phyloP scores from a whole-genome alignment of 1,140 invertebrate species.

The Lasioglossum albipes region DNA sequence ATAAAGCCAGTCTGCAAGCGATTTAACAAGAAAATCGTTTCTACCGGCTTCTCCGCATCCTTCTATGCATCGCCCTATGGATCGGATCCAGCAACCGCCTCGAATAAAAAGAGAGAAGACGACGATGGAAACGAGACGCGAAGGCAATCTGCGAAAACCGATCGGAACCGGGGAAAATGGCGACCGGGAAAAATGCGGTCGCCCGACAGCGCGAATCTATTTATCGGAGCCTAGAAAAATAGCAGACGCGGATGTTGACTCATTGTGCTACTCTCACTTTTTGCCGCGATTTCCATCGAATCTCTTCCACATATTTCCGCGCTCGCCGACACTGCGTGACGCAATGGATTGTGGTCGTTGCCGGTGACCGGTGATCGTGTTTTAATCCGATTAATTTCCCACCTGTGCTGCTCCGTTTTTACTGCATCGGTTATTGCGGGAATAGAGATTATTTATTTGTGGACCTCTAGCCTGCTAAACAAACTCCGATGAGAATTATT shows the following conservation, averaged over 20 bases:
- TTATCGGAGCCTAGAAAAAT: conserved; percentile 15
- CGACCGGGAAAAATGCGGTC: background rate
- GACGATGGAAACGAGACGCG: too few species aligned
- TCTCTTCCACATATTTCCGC: conserved; percentile 26
- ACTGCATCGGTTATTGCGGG: background rate
- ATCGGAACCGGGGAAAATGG: background rate
- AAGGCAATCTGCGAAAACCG: background rate
- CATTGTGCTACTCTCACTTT: conserved; percentile 46
- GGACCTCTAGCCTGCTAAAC: too few species aligned
- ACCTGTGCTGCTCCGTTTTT: too few species aligned
- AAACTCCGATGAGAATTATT: too few species aligned
- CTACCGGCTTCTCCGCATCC: background rate
- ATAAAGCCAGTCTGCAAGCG: conserved; percentile 72
- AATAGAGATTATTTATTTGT: too few species aligned
- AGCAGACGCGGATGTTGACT: conserved; percentile 41
- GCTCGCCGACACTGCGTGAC: background rate
- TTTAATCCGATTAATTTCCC: background rate
- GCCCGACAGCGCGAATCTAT: background rate
- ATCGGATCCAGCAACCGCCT: background rate
- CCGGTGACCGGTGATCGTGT: background rate
- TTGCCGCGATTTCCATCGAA: conserved; percentile 41
- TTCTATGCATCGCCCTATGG: conserved; percentile 24
- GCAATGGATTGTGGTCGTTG: background rate
- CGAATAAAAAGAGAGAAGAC: background rate
- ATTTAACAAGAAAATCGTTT: conserved; percentile 47